Evolutionary conservation across 2,888 invertebrate genomes (phyloP), one percentile per base, ranked within the genome.

Genomic region (Xanthorhoe spadicearia): DNA sequence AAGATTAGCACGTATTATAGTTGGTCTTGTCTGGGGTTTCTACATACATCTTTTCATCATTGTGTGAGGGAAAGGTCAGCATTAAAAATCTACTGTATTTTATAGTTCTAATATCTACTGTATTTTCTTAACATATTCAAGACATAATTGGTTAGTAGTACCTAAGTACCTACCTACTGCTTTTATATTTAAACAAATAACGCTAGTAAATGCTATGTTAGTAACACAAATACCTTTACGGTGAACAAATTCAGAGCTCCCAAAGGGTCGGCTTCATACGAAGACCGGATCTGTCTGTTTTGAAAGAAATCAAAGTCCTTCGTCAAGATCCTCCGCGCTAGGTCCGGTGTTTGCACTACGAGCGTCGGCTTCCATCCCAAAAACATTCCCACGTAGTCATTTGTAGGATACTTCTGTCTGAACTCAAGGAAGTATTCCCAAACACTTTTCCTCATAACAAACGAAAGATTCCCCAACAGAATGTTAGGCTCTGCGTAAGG

Each of bases 191-290:
- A 6, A 32, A 32, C 23, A 4, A 19, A 46, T 46, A 46, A 46
- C 19, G 46, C 9, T 56, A 56, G 48, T 46, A 48, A 17, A 48
- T 0, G 15, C 17, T 17, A 8, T 18, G 17, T 18, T 32, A 48
- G 18, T 28, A 43, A 28, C 2, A 57, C 50, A 23, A 35, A 35
- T 64, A 59, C 64, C 58, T 64, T 58, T 0, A 88, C 72, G 9
- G 83, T 79, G 66, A 90, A 89, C n/a, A 90, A 74, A 74, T 89
- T 89, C 28, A 89, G 74, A 1, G 87, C 79, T 1, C 90, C 90
- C 53, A 90, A 73, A 0, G 87, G 87, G 69, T 90, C 90, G 3
- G 81, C 73, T 0, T 57, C 61, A 15, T 77, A 74, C 8, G 83
- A 79, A 0, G 85, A 71, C 52, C 83, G 85, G 52, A 77, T 54